These are phyloP conservation scores for Hetaerina titia DNA, from an alignment of 2,888 invertebrate genomes.

Conservation along the genomic window DNA sequence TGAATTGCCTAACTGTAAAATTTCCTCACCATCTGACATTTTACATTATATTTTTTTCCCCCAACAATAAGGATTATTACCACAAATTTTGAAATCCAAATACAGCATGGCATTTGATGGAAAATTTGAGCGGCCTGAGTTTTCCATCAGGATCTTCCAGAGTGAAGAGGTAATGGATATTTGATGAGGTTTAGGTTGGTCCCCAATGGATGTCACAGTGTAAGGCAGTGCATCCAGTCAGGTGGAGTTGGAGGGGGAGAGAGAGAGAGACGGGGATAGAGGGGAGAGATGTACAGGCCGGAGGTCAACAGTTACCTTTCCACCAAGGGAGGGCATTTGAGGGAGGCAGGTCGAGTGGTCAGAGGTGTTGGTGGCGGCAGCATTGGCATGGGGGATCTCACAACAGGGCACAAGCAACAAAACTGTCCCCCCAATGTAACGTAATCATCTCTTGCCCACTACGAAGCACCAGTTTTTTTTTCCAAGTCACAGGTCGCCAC, in stretches of 20 bases:
- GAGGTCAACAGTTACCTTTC: conserved; percentile 48
- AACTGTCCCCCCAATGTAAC: conserved; percentile 18
- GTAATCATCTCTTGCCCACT: conserved; percentile 48
- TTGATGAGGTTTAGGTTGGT: conserved; percentile 42
- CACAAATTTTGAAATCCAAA: not conserved
- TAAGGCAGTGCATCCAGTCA: conserved; percentile 42
- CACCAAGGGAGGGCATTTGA: conserved; percentile 28
- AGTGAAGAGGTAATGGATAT: conserved; percentile 21
- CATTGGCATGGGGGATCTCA: conserved; percentile 32
- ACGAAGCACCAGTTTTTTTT: conserved; percentile 58
- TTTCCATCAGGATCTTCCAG: not conserved
- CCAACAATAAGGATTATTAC: not conserved
- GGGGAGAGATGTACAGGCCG: conserved; percentile 13
- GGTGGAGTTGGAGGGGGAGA: conserved; percentile 19
- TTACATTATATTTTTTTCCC: not conserved
- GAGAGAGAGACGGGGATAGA: not conserved
- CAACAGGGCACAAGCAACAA: conserved; percentile 35
- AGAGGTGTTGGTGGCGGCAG: conserved; percentile 39
- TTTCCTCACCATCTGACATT: not conserved
- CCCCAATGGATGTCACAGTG: conserved; percentile 38
- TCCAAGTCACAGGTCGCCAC: conserved; percentile 43
- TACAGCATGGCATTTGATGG: not conserved
- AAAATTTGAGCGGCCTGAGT: not conserved
- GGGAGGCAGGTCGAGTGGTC: conserved; percentile 60
- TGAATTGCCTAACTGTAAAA: not conserved